Percentiles rank a stretch among this genome's conserved stretches.
phyloP scores from a whole-genome alignment of 2,113 vertebrate species.

The Corydoras maculifer region DNA sequence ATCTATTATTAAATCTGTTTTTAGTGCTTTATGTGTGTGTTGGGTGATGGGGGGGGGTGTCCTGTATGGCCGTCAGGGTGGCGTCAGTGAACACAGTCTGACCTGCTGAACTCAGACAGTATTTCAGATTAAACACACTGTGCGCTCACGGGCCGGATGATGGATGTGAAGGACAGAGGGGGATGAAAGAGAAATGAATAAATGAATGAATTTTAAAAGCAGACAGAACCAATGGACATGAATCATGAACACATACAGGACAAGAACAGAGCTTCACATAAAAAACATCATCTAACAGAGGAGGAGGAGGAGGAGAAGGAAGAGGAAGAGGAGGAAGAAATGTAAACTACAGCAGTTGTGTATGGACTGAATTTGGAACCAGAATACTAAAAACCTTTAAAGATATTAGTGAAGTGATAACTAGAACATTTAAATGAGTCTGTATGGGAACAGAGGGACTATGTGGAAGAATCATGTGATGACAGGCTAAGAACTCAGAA shows the following conservation, averaged over 20 bases:
- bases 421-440: too few species aligned
- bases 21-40: neutral
- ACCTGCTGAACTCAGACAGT: neutral
- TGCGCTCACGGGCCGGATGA: neutral
- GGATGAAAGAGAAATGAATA: neutral
- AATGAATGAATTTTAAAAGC: neutral
- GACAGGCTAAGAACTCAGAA: too few species aligned
- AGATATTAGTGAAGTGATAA: neutral
- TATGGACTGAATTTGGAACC: neutral
- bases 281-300: neutral
- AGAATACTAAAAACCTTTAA: neutral
- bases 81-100: neutral
- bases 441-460: too few species aligned
- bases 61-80: neutral
- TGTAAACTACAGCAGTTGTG: neutral
- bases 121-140: slow-evolving; percentile 3
- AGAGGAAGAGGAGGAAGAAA: neutral
- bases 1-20: neutral
- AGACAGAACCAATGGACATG: neutral
- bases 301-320: neutral
- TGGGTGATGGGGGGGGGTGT: neutral
- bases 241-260: too few species aligned
- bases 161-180: neutral
- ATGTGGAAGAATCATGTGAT: too few species aligned
- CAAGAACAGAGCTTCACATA: too few species aligned